Percentiles rank a stretch among this genome's conserved stretches.
phyloP scores from a whole-genome alignment of 2,888 invertebrate species.

The Eledone cirrhosa region DNA sequence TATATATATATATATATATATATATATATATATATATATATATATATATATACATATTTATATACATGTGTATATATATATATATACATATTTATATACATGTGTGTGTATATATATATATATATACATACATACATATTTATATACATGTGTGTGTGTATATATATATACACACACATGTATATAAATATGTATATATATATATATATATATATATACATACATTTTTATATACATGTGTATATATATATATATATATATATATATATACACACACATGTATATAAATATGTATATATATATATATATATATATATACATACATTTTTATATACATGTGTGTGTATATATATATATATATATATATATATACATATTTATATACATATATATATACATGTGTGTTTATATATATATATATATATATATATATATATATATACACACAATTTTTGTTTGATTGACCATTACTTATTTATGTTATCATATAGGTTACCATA shows the following conservation, averaged over 20 bases:
- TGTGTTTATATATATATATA: neutral
- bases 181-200: neutral
- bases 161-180: neutral
- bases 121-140: neutral
- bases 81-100: neutral
- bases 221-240: neutral
- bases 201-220: neutral
- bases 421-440: neutral
- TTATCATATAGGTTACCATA: too few relatives aligned
- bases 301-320: neutral
- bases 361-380: neutral
- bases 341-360: neutral
- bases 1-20: slow-evolving; percentile 1
- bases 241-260: neutral
- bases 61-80: neutral
- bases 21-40: neutral
- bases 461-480: too few relatives aligned
- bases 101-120: neutral
- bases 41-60: neutral
- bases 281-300: neutral
- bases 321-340: neutral
- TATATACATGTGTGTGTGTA: neutral
- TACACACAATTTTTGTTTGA: too few relatives aligned
- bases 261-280: neutral
- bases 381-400: neutral